Conservation (phyloP, 2,888 invertebrate genomes). For the Scotopteryx bipunctaria region DNA sequence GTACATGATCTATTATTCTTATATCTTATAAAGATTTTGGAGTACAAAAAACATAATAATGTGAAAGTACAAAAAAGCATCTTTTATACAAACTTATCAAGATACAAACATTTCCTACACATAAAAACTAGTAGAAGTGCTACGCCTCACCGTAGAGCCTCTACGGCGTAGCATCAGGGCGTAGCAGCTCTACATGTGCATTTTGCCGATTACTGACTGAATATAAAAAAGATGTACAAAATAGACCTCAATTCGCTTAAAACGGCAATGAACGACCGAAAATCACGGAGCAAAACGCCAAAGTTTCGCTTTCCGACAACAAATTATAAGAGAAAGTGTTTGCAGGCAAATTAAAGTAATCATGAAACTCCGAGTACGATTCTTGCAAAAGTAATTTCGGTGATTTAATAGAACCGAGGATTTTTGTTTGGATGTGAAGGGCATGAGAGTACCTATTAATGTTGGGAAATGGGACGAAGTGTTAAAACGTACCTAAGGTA, state of each 20-base stretch:
- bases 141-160: constrained; percentile 24
- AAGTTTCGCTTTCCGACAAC: constrained; percentile 45
- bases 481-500: too few relatives aligned
- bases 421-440: constrained; percentile 29
- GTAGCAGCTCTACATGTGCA: too few relatives aligned
- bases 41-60: too few relatives aligned
- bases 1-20: too few relatives aligned
- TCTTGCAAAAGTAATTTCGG: constrained; percentile 36
- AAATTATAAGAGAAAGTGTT: constrained; percentile 51
- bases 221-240: constrained; percentile 19
- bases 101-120: constrained; percentile 9
- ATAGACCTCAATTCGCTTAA: constrained; percentile 26
- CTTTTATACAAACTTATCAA: too few relatives aligned
- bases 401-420: constrained; percentile 37
- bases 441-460: too few relatives aligned
- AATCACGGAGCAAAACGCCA: constrained; percentile 42
- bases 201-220: background rate
- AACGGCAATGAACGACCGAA: constrained; percentile 43
- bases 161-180: constrained; percentile 14
- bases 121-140: constrained; percentile 13
- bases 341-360: constrained; percentile 49
- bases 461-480: too few relatives aligned
- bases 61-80: too few relatives aligned
- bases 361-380: constrained; percentile 38
- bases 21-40: constrained; percentile 1